Evolutionary conservation across 2,888 invertebrate genomes (phyloP).

Genomic region (Cheilosia vulpina): DNA sequence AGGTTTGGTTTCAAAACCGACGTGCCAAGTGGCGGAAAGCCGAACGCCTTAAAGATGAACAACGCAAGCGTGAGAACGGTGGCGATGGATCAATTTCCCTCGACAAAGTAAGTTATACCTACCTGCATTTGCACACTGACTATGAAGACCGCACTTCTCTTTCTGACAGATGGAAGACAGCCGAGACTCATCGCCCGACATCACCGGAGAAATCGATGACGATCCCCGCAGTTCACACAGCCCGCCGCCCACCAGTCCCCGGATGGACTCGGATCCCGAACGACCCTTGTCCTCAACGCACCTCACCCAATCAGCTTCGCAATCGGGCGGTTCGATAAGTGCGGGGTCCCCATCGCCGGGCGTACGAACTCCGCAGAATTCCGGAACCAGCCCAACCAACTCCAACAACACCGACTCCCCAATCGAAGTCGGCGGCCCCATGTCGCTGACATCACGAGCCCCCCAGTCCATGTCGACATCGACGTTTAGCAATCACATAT

Average conservation of each 20-base stretch:
- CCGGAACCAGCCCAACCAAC: constrained; percentile 85
- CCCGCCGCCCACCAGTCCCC: constrained; percentile 81
- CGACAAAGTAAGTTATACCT: constrained; percentile 81
- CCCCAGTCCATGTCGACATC: constrained; percentile 85
- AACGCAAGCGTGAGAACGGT: constrained; percentile 91
- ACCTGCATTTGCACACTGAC: not conserved
- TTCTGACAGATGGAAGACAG: constrained; percentile 81
- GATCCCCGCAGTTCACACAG: constrained; percentile 82
- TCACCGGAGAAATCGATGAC: constrained; percentile 83
- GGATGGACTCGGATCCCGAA: constrained; percentile 82
- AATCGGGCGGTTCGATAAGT: constrained; percentile 85
- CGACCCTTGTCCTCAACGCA: constrained; percentile 83
- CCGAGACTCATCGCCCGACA: constrained; percentile 84
- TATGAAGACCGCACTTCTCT: constrained; percentile 4
- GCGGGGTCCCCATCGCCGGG: constrained; percentile 83
- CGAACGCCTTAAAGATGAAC: constrained; percentile 95
- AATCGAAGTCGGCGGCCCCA: constrained; percentile 84
- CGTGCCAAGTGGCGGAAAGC: constrained; percentile 97
- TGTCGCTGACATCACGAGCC: constrained; percentile 81
- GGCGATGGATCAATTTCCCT: constrained; percentile 87
- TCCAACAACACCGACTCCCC: constrained; percentile 86
- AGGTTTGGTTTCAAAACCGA: constrained; percentile 98
- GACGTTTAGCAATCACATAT: constrained; percentile 87
- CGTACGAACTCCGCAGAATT: constrained; percentile 82
- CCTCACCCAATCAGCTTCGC: constrained; percentile 82